phyloP scores from a whole-genome alignment of 1,140 invertebrate genomes.

The Myzus persicae region DNA sequence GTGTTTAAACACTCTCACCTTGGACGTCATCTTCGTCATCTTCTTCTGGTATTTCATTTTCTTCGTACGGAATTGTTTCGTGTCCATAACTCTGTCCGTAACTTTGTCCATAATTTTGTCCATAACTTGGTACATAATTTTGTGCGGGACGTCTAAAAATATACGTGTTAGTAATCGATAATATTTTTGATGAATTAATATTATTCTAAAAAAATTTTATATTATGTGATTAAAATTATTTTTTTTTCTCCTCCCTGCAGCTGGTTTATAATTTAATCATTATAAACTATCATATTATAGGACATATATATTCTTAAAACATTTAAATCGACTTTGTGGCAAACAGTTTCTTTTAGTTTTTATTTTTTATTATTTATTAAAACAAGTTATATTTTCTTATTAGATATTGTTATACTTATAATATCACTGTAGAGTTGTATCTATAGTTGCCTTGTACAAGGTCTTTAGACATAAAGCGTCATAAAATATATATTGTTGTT shows the following conservation, averaged over 20 bases:
- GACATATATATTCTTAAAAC: neutral
- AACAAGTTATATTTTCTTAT: neutral
- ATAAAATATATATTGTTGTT: neutral
- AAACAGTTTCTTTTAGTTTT: neutral
- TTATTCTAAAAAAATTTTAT: neutral
- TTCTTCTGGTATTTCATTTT: slow-evolving; percentile 39
- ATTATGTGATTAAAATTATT: neutral
- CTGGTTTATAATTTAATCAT: neutral
- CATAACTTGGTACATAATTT: neutral
- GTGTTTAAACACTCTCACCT: neutral
- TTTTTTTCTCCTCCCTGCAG: neutral
- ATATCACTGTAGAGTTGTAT: neutral
- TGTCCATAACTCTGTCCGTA: slow-evolving; percentile 32
- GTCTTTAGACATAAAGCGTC: neutral
- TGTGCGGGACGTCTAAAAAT: slow-evolving; percentile 34
- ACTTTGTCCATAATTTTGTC: neutral
- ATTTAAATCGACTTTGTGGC: neutral
- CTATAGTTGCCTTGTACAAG: neutral
- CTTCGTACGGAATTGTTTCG: slow-evolving; percentile 8
- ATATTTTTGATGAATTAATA: neutral
- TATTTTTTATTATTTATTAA: neutral
- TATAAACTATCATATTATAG: too few relatives aligned
- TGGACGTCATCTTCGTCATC: slow-evolving; percentile 38
- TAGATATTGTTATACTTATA: neutral
- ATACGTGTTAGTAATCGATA: neutral